Conservation (phyloP, 1,140 invertebrate genomes). For the Drosophila obscura region DNA sequence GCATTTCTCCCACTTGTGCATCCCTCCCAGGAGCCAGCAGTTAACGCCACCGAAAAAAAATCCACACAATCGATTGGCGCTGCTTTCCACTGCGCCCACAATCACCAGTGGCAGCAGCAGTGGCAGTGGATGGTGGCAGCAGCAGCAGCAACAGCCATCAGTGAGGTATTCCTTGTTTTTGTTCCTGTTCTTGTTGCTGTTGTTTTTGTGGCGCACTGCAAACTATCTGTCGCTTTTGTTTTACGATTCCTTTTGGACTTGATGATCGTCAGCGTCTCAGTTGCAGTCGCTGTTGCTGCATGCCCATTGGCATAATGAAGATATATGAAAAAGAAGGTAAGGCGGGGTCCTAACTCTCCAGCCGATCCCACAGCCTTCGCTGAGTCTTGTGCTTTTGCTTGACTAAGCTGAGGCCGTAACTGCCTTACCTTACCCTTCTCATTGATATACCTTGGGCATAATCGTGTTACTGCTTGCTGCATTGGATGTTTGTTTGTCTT, state of each 20-base stretch:
- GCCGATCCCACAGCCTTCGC: slow-evolving; percentile 6
- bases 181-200: slow-evolving; percentile 50
- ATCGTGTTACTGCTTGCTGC: slow-evolving; percentile 80
- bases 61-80: slow-evolving; percentile 75
- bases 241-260: slow-evolving; percentile 79
- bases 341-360: slow-evolving; percentile 8
- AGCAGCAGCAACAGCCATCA: slow-evolving; percentile 4
- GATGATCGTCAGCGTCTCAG: slow-evolving; percentile 64
- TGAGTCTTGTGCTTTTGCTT: too few relatives aligned
- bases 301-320: too few relatives aligned
- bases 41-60: slow-evolving; percentile 71
- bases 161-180: slow-evolving; percentile 38
- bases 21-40: slow-evolving; percentile 44
- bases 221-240: slow-evolving; percentile 82
- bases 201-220: slow-evolving; percentile 68
- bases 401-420: too few relatives aligned
- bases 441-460: slow-evolving; percentile 44
- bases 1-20: slow-evolving; percentile 1
- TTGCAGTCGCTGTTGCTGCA: slow-evolving; percentile 30
- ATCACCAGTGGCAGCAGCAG: slow-evolving; percentile 40
- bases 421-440: too few relatives aligned
- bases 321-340: too few relatives aligned
- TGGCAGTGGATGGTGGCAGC: not conserved
- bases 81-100: slow-evolving; percentile 58
- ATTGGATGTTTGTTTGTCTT: slow-evolving; percentile 78